Evolutionary conservation across 2,797 vertebrate species (phyloP), one percentile per base, ranked within the genome.

Genomic region (Chloroceryle amazona): DNA sequence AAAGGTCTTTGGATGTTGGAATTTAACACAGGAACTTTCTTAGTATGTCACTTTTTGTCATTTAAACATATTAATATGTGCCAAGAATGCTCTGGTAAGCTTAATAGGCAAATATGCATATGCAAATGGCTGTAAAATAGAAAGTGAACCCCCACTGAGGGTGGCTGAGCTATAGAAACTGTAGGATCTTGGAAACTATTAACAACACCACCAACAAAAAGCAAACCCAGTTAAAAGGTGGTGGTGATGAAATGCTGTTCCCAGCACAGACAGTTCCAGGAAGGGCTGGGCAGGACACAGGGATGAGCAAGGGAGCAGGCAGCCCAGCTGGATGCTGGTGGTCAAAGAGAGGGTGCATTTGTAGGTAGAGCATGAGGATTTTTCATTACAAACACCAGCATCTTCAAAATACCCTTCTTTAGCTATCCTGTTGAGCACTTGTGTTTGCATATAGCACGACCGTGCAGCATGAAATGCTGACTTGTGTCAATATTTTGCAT

Each of bases 401-500:
- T 13, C 31, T 67, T 42, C 51, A 51, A 68, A 82, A 73, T 2
- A 3, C 20, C 39, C n/a, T 58, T 79, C 21, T 47, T 72, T 13
- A 60, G 26, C 14, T 41, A 10, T 21, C 41, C 41, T 13, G 1
- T 29, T 68, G 19, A 29, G 18, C 41, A 19, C 9, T 51, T 41
- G 3, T 1, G 4, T 10, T 66, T 25, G 26, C 33, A 10, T 23
- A 22, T 2, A 39, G 44, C 7, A 5, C 1, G 16, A 5, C 37
- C 9, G 3, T 1, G 3, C 14, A 29, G 31, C 25, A 29, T 23
- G 10, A 54, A 47, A 61, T n/a, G 47, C 33, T 11, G 31, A 44
- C 8, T 2, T 57, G 49, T 42, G 37, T 21, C 51, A 12, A 9
- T 28, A 57, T 66, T 66, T 81, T 63, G 19, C 21, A 9, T n/a